Evolutionary conservation across 2,888 invertebrate genomes (phyloP), one percentile per base, ranked within the genome.

Genomic region (Drosophila mimetica): DNA sequence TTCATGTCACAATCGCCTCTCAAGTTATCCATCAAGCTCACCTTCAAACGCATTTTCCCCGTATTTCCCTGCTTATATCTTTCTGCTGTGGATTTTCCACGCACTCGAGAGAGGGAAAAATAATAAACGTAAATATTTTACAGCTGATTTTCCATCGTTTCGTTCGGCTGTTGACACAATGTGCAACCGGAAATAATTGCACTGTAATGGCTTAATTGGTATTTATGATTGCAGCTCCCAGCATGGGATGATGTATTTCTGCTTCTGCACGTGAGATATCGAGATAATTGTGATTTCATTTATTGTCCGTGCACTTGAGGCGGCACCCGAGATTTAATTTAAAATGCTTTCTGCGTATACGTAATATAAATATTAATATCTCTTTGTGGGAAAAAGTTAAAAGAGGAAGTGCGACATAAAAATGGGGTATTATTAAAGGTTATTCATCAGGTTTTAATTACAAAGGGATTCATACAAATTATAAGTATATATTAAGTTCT

Each of bases 131-230:
- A 69, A 55, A 70, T 53, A 60, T 63, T 60, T 69, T 75, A 54
- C 41, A 63, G 51, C 57, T 30, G 66, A 72, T 72, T 73, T 73
- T 57, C 32, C 66, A 51, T 39, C 53, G 63, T 64, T 53, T 50
- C 57, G 20, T 42, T 28, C 69, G 48, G 11, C 36, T 46, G 52
- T 75, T 71, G 66, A 84, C 76, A 74, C 63, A 55, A 46, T 67
- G 48, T 39, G 60, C 58, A 57, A 39, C 57, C 64, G 53, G 69
- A 61, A 58, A 67, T 60, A 70, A 77, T 64, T 76, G 66, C 74
- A 60, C 51, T 73, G 75, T 85, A 82, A 82, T 86, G 67, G 69
- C 80, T 86, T 82, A 82, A 82, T 82, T 82, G 86, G 77, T 87
- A 87, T 75, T 82, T 83, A 86, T 73, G 75, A 39, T 48, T 51